These are phyloP conservation scores for Chelonus insularis DNA, from an alignment of 1,140 invertebrate genomes.

Conservation along the genomic window DNA sequence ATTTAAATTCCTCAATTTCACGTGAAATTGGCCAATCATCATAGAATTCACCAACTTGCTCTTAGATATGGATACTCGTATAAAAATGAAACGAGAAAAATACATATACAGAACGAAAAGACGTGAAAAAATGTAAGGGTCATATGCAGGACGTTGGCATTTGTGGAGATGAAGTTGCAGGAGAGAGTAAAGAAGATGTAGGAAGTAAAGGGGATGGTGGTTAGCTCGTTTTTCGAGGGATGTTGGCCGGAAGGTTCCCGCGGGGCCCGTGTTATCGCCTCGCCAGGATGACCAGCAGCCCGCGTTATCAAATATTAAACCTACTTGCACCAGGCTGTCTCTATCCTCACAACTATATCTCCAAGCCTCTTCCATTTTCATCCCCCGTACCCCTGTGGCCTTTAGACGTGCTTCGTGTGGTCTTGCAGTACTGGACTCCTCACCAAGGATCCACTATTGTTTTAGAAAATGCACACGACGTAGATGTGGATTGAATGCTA, in stretches of 20 bases:
- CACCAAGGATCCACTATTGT: not conserved
- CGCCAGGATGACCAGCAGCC: slow-evolving; percentile 58
- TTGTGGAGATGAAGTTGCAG: not conserved
- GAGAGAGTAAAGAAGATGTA: not conserved
- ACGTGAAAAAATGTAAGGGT: slow-evolving; percentile 8
- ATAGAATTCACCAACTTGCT: too few species aligned
- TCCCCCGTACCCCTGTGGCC: slow-evolving; percentile 27
- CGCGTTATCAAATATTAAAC: slow-evolving; percentile 61
- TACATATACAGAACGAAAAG: not conserved
- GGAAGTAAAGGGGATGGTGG: slow-evolving; percentile 28
- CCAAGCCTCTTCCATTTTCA: slow-evolving; percentile 25
- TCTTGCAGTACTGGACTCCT: slow-evolving; percentile 8
- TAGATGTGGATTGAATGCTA: too few species aligned
- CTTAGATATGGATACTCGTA: too few species aligned
- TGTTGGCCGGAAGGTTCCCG: slow-evolving; percentile 56
- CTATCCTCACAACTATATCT: slow-evolving; percentile 22
- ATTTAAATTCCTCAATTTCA: too few species aligned
- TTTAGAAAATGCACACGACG: too few species aligned
- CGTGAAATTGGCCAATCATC: too few species aligned
- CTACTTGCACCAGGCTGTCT: slow-evolving; percentile 52
- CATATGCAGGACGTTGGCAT: slow-evolving; percentile 9
- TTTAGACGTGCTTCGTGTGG: slow-evolving; percentile 17
- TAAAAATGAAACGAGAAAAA: not conserved
- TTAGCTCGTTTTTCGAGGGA: slow-evolving; percentile 51
- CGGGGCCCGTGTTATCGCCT: slow-evolving; percentile 61